These are phyloP conservation scores for Spilogale gracilis DNA, from an alignment of 2,113 vertebrate species.

Conservation along the genomic window DNA sequence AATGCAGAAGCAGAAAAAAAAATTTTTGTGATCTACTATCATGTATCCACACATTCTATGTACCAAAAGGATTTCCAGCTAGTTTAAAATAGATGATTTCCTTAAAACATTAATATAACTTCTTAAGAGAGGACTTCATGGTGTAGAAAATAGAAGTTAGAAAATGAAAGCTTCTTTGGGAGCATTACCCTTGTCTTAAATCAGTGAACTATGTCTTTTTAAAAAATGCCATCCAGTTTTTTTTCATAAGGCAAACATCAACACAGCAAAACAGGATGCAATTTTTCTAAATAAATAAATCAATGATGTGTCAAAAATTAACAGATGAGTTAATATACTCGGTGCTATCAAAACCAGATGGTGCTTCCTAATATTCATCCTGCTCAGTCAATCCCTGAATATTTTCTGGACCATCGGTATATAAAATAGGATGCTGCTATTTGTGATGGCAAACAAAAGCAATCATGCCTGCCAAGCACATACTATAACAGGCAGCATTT, in stretches of 20 bases:
- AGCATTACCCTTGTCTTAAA: slow-evolving; percentile 77
- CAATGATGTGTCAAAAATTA: slow-evolving; percentile 91
- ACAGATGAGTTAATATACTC: slow-evolving; percentile 91
- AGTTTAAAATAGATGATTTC: slow-evolving; percentile 42
- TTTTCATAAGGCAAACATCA: slow-evolving; percentile 87
- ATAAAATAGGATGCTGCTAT: slow-evolving; percentile 92
- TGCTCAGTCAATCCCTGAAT: slow-evolving; percentile 90
- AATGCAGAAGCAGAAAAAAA: slow-evolving; percentile 52
- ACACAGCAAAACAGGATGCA: slow-evolving; percentile 87
- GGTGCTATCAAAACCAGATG: slow-evolving; percentile 90
- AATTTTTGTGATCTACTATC: slow-evolving; percentile 66
- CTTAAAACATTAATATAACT: slow-evolving; percentile 71
- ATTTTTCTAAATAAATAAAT: slow-evolving; percentile 92
- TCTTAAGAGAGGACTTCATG: slow-evolving; percentile 49
- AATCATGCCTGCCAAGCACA: slow-evolving; percentile 93
- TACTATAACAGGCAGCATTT: slow-evolving; percentile 93
- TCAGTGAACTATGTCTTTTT: slow-evolving; percentile 83
- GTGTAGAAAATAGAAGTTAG: slow-evolving; percentile 67
- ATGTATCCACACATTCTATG: not conserved
- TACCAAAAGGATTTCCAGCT: slow-evolving; percentile 49
- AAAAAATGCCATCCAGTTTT: slow-evolving; percentile 86
- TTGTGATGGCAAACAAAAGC: slow-evolving; percentile 94
- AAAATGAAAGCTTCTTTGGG: slow-evolving; percentile 78
- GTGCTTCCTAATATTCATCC: slow-evolving; percentile 90
- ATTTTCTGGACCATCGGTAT: slow-evolving; percentile 91